These are phyloP conservation scores for Nothocercus julius DNA, from an alignment of 2,113 vertebrate genomes.

Conservation along the genomic window DNA sequence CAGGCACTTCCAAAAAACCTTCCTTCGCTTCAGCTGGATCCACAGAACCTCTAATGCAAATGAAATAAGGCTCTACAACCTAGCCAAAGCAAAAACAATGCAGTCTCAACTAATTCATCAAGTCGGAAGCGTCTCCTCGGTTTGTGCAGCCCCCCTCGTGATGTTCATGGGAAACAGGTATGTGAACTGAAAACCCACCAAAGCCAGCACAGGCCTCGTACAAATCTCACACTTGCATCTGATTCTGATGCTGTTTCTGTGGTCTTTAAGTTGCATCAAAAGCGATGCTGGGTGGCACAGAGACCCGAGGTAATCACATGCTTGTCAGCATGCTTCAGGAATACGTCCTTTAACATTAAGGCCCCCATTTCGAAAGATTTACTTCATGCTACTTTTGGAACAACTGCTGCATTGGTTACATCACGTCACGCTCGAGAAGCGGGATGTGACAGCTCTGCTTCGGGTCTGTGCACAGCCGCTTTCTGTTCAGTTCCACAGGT, in stretches of 20 bases:
- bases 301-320: background rate
- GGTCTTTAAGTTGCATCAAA: background rate
- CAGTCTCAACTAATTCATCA: background rate
- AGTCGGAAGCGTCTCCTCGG: background rate
- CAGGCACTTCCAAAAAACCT: background rate
- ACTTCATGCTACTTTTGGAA: background rate
- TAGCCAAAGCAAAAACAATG: background rate
- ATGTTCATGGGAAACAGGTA: background rate
- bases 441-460: background rate
- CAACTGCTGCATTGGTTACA: background rate
- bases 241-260: background rate
- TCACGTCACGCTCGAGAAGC: background rate
- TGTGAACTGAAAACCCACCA: background rate
- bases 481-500: background rate
- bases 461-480: background rate
- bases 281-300: background rate
- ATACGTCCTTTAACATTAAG: background rate
- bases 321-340: background rate
- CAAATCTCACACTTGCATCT: background rate
- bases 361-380: background rate
- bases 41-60: background rate
- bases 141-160: background rate
- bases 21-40: background rate
- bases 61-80: background rate
- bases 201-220: rapidly evolving